A percentile compares a stretch with the other conserved stretches of the same genome.
Conservation (phyloP, 2,888 invertebrate genomes). For the Aleiodes testaceus region DNA sequence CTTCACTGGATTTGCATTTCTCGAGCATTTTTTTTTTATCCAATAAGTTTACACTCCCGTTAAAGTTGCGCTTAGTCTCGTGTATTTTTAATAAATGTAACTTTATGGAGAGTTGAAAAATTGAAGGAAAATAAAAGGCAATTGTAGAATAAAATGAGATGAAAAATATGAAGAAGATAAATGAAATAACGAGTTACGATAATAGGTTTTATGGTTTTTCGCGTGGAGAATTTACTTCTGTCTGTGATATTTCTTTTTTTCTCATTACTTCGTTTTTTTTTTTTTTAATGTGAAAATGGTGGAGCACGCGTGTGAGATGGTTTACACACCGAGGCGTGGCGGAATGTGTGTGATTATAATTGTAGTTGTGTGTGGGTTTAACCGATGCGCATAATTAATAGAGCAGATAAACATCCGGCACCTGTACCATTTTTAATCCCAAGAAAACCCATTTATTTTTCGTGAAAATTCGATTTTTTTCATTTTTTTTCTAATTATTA, state of each 20-base stretch:
- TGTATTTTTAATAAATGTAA: too few relatives aligned
- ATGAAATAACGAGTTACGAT: conserved; percentile 7
- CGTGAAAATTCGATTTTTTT: background rate
- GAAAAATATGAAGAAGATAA: background rate
- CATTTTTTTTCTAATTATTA: background rate
- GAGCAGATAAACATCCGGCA: conserved; percentile 43
- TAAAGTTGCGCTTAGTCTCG: too few relatives aligned
- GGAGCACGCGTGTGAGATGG: conserved; percentile 19
- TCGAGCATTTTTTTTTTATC: too few relatives aligned
- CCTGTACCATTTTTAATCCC: conserved; percentile 25
- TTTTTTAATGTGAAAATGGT: conserved; percentile 3
- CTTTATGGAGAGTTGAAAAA: background rate
- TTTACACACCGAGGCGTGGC: conserved; percentile 27
- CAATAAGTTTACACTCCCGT: too few relatives aligned
- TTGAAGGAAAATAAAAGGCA: background rate
- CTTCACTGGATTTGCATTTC: too few relatives aligned
- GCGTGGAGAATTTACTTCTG: background rate
- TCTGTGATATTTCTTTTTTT: conserved; percentile 1
- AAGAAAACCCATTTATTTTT: background rate
- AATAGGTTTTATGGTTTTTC: conserved; percentile 5
- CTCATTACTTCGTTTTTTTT: background rate
- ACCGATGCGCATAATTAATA: conserved; percentile 44
- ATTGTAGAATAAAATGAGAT: background rate
- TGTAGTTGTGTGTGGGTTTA: conserved; percentile 37
- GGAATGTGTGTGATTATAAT: conserved; percentile 35